Base-by-base conservation (phyloP, 2,797 vertebrate species). In the Oryzias dopingdopingensis region DNA sequence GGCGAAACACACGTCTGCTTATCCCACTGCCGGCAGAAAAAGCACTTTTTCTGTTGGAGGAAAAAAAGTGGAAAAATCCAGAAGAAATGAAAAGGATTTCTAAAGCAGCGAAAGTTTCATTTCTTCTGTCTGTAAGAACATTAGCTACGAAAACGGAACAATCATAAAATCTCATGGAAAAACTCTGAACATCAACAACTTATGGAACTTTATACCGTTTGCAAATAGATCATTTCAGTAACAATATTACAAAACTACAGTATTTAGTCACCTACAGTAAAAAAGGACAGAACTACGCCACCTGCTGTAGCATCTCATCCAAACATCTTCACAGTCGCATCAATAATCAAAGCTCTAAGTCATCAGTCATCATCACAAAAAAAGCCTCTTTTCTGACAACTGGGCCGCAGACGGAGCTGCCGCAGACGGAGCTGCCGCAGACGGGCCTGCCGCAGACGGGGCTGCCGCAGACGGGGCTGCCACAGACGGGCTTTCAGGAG, bases 201-300 rank as follows among this genome's bases (percentile, higher is more conserved):
- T 85, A 88, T 77, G 77, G 77, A 72, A 63, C 72, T 83, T 69
- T 83, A 88, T 74, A 83, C 42, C 24, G 79, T 69, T 79, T 66
- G 55, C 70, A 63, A 65, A 67, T 74, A 77, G 51, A 84, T 80
- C 52, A 73, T 81, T 64, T 86, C 68, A 75, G 73, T 71, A 80
- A 81, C 75, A 76, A 74, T 75, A 65, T 80, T 88, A 87, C 82
- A 90, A 88, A 90, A 89, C 83, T 82, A 85, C 63, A 54, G 65
- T 62, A 78, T 78, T 83, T 69, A 74, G 70, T 84, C 82, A 75
- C 75, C 79, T 77, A 85, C 65, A 52, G 79, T 82, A 80, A 86
- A 78, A 69, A 66, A 56, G 53, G 41, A 16, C 49, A 66, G 60
- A 71, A 71, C 53, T 70, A 74, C 77, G 75, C 75, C 7, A 84